These are phyloP conservation scores for Erannis defoliaria DNA, from an alignment of 2,888 invertebrate species.

Conservation along the genomic window DNA sequence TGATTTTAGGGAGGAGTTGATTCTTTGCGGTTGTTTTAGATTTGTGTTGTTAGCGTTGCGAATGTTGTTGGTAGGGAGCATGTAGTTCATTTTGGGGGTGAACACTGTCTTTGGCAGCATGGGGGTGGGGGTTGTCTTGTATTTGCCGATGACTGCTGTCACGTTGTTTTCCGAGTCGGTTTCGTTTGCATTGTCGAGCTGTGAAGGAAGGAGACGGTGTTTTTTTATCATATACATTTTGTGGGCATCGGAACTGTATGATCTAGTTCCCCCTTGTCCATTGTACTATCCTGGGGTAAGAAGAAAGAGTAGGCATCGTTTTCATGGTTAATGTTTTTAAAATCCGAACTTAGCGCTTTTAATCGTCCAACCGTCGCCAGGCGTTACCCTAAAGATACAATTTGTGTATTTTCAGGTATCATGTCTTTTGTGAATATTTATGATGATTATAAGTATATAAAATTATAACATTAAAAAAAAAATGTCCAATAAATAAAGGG, in stretches of 20 bases:
- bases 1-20: constrained; percentile 67
- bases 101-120: constrained; percentile 78
- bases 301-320: too few species aligned
- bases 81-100: constrained; percentile 79
- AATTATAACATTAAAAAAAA: too few species aligned
- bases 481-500: too few species aligned
- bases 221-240: background rate
- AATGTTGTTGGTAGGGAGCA: constrained; percentile 80
- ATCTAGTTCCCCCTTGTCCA: too few species aligned
- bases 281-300: background rate
- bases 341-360: too few species aligned
- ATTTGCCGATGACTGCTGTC: constrained; percentile 77
- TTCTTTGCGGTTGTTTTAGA: constrained; percentile 70
- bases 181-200: constrained; percentile 81
- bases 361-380: too few species aligned
- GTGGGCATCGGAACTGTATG: background rate
- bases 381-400: too few species aligned
- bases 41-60: constrained; percentile 76
- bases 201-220: constrained; percentile 41
- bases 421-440: too few species aligned
- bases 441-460: too few species aligned
- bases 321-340: too few species aligned
- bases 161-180: constrained; percentile 80
- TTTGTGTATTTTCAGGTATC: too few species aligned
- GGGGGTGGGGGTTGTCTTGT: constrained; percentile 77